These are phyloP conservation scores for Ciconia nigra DNA, from an alignment of 2,797 vertebrate genomes.

Conservation along the genomic window DNA sequence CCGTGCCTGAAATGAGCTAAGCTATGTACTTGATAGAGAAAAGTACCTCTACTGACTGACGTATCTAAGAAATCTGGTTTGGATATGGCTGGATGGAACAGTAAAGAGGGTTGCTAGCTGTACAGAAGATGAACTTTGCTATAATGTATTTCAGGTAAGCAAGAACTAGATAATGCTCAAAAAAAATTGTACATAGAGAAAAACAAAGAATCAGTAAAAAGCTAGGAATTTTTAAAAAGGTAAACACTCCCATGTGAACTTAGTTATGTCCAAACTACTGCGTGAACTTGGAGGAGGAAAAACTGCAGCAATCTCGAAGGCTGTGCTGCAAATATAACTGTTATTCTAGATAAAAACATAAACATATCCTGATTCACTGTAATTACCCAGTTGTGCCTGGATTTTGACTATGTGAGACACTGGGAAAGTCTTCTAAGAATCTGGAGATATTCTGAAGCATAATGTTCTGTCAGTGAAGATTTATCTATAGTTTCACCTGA, in stretches of 20 bases:
- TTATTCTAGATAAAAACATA: not conserved
- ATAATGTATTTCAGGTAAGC: not conserved
- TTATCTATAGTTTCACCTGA: slow-evolving; percentile 15
- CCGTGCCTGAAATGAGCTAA: not conserved
- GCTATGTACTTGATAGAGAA: not conserved
- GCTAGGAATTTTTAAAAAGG: not conserved
- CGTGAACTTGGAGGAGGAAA: not conserved
- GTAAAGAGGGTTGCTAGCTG: not conserved
- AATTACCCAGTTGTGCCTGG: not conserved
- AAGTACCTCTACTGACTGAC: not conserved
- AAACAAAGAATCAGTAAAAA: not conserved
- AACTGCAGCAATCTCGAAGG: not conserved
- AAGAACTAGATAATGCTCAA: not conserved
- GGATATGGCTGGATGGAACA: not conserved
- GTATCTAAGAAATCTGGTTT: not conserved
- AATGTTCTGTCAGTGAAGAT: not conserved
- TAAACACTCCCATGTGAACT: not conserved
- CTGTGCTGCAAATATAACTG: not conserved
- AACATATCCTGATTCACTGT: not conserved
- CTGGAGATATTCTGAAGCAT: not conserved
- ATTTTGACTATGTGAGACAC: not conserved
- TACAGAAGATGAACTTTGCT: not conserved
- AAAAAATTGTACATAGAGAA: not conserved
- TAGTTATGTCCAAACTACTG: not conserved
- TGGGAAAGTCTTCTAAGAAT: not conserved